Conservation (phyloP, 1,140 invertebrate species). For the Drosophila neocordata region DNA sequence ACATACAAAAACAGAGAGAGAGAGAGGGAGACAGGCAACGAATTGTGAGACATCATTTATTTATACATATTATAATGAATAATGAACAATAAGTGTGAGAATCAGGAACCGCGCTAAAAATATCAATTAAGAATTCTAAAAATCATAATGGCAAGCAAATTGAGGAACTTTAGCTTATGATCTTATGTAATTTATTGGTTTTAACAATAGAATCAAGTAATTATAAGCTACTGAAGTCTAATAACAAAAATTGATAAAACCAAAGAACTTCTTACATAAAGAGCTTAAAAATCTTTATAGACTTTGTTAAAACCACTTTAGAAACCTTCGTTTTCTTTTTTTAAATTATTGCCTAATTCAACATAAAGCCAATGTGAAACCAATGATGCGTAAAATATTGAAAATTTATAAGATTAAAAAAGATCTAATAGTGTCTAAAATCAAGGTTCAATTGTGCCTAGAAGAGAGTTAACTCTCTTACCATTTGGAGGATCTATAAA, state of each 20-base stretch:
- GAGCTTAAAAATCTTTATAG: not conserved
- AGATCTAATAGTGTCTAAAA: too few relatives aligned
- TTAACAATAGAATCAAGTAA: conserved; percentile 9
- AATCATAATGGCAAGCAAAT: conserved; percentile 2
- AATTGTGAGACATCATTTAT: conserved; percentile 26
- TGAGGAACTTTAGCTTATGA: conserved; percentile 7
- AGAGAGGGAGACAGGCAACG: not conserved
- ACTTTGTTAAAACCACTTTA: too few relatives aligned
- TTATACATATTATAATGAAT: conserved; percentile 50
- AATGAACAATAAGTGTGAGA: conserved; percentile 18
- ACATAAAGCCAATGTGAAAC: too few relatives aligned
- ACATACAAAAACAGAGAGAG: not conserved
- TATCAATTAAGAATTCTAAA: conserved; percentile 16
- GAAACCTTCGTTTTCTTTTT: too few relatives aligned
- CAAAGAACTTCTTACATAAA: conserved; percentile 8
- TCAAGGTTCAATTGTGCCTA: too few relatives aligned
- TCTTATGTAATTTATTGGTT: conserved; percentile 18
- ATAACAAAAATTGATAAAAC: not conserved
- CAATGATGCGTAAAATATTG: too few relatives aligned
- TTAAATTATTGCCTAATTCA: too few relatives aligned
- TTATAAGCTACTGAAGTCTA: conserved; percentile 7
- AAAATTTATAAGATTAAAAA: too few relatives aligned
- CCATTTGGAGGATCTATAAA: too few relatives aligned
- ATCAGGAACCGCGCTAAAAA: conserved; percentile 9
- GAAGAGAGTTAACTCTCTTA: too few relatives aligned